phyloP scores from a whole-genome alignment of 2,113 vertebrate species.

The Onychostruthus taczanowskii region DNA sequence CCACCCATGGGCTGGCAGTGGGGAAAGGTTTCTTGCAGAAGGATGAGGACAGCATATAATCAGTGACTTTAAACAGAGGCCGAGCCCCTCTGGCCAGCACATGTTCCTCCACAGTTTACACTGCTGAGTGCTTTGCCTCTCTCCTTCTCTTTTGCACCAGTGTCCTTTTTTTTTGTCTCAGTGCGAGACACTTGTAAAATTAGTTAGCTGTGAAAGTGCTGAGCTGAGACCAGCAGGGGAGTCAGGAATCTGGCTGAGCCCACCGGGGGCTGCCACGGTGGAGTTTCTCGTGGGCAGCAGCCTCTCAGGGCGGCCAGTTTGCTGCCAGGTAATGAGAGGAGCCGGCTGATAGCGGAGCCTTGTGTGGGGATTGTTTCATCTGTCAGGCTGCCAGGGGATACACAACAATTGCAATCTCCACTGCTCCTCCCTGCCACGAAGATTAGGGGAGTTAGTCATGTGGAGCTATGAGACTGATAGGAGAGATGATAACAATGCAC shows the following conservation, averaged over 20 bases:
- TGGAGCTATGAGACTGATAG: not conserved
- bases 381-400: conserved; percentile 33
- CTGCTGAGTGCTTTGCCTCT: not conserved
- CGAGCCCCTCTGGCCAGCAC: fast-evolving
- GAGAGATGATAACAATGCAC: not conserved
- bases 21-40: not conserved
- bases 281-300: not conserved
- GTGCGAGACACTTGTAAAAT: not conserved
- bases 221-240: not conserved
- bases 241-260: not conserved
- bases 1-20: not conserved
- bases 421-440: not conserved
- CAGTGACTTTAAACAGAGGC: not conserved
- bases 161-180: not conserved
- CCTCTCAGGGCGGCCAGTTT: not conserved
- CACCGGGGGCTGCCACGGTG: not conserved
- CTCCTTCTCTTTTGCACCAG: not conserved
- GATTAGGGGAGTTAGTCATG: conserved; percentile 16
- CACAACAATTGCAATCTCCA: not conserved
- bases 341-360: not conserved
- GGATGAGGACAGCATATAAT: not conserved
- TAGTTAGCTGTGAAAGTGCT: not conserved
- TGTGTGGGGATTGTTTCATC: not conserved
- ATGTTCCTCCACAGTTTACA: fast-evolving
- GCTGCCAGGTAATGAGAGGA: not conserved